Evolutionary conservation across 2,888 invertebrate genomes (phyloP), one percentile per base, ranked within the genome.

Genomic region (Archips crataeganus): DNA sequence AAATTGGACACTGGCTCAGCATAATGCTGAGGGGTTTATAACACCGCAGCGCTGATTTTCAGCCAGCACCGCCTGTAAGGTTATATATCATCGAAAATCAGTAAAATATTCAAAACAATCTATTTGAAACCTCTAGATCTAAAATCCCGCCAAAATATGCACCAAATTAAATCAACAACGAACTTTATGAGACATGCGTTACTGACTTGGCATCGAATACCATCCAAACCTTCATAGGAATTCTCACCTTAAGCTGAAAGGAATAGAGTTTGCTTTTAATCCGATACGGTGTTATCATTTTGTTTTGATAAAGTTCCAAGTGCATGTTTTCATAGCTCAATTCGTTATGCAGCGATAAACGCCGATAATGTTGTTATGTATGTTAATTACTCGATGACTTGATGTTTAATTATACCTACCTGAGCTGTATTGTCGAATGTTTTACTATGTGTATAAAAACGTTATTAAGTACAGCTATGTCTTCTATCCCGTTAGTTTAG

Each of bases 241-340:
- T 42, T 11, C 2, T 3, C 10, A 9, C 60, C 34, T 42, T 65
- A 70, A 54, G 23, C 0, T 2, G 2, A 11, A 15, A 2, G 9
- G 1, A 0, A 57, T 47, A 57, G n/a, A 9, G 68, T 47, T n/a
- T n/a, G 32, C 15, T 42, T 68, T 72, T 2, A 54, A 32, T 36
- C 39, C 5, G 5, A 15, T 32, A 62, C 4, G 5, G 1, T 10
- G 74, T 65, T 74, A 70, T 74, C 69, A 65, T 54, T 45, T 70
- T 74, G 54, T 74, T 70, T 74, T 74, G 74, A 70, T 60, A 8
- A 11, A 42, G 59, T 65, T 74, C 60, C 65, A 74, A 70, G 36
- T 47, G 10, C 15, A 23, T 63, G 68, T 70, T 67, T 67, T 57
- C 66, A 49, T 42, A 32, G 10, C 34, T n/a, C 3, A 23, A 34